These are phyloP conservation scores for Cabera pusaria DNA, from an alignment of 2,888 invertebrate genomes.

Conservation along the genomic window DNA sequence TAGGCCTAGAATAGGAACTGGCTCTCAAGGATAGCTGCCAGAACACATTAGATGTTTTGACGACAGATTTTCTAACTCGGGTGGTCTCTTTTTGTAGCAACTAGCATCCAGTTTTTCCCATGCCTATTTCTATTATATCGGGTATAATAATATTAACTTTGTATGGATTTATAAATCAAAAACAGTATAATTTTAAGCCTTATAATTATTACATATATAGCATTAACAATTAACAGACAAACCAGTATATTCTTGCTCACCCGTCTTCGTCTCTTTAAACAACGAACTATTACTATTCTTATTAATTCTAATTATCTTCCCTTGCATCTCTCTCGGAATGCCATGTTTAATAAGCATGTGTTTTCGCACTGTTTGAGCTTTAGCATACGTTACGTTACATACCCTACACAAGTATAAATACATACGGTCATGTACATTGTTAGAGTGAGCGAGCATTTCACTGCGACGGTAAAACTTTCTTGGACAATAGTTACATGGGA, in stretches of 20 bases:
- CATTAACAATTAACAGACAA: no score
- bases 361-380: conserved; percentile 55
- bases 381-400: conserved; percentile 65
- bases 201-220: no score
- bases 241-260: conserved; percentile 2
- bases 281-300: conserved; percentile 30
- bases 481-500: conserved; percentile 62
- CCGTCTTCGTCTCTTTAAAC: conserved; percentile 16
- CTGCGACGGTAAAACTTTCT: conserved; percentile 53
- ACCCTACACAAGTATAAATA: conserved; percentile 61
- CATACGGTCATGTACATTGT: conserved; percentile 61
- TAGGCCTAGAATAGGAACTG: no score
- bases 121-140: no score
- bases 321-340: conserved; percentile 63
- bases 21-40: no score
- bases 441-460: conserved; percentile 60
- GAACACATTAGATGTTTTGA: no score
- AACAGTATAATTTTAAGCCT: no score
- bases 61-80: no score
- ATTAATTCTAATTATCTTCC: conserved; percentile 55
- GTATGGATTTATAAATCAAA: no score
- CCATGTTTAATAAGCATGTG: conserved; percentile 66
- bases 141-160: no score
- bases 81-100: no score
- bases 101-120: no score